Evolutionary conservation across 2,113 vertebrate genomes (phyloP).

Genomic region (Campylorhamphus procurvoides): DNA sequence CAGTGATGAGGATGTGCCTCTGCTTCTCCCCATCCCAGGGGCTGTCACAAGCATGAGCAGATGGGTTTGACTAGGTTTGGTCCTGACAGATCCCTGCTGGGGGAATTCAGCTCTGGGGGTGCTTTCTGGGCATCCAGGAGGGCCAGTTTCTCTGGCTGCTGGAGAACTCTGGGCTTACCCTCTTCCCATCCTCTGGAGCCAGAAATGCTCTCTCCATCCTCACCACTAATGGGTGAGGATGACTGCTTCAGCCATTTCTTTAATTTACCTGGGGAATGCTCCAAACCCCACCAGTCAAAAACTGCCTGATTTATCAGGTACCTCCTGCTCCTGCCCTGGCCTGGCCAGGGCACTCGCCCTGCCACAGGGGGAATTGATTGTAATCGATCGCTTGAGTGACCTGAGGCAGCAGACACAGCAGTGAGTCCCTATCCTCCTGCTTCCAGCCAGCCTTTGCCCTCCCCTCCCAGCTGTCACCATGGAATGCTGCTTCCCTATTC

Average conservation of each 20-base stretch:
- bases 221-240: background rate
- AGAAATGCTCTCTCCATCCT: background rate
- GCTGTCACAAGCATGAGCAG: accelerated
- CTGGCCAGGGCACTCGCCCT: background rate
- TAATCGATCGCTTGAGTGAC: background rate
- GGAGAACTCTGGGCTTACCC: background rate
- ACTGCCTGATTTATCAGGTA: background rate
- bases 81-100: background rate
- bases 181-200: background rate
- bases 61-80: background rate
- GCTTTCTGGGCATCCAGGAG: background rate
- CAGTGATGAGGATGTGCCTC: background rate
- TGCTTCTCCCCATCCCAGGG: background rate
- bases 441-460: background rate
- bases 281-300: background rate
- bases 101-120: background rate
- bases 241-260: background rate
- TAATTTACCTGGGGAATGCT: background rate
- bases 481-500: background rate
- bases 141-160: background rate
- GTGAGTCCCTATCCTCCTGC: background rate
- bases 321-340: background rate
- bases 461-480: background rate
- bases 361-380: background rate
- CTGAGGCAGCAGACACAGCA: accelerated